Evolutionary conservation across 2,888 invertebrate genomes (phyloP), one percentile per base, ranked within the genome.

Genomic region (Cecidostiba fungosa): DNA sequence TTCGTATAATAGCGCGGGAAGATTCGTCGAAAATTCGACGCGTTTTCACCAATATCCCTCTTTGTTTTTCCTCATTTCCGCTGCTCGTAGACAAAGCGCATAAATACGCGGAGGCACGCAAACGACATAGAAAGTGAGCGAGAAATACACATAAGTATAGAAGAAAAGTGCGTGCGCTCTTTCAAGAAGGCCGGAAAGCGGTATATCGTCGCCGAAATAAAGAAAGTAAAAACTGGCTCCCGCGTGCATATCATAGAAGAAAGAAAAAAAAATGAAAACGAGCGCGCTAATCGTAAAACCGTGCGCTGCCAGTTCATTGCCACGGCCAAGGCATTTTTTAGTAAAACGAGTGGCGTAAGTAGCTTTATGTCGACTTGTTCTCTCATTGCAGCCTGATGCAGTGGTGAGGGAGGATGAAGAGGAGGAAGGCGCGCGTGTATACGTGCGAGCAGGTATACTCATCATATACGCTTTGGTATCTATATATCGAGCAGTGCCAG

Each of bases 1-100:
- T 32, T 32, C 32, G 4, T 4, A 39, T 50, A 14, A n/a, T n/a
- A n/a, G 32, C 66, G 32, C 32, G 69, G 32, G 36, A 69, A 69
- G 29, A 69, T 69, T 32, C 69, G 14, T 32, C 1, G 69, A 69
- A 69, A 69, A 69, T 69, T 54, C 54, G 32, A 16, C 29, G 29
- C 36, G 69, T 69, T 69, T 69, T 69, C 69, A 29, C 69, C 69
- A 6, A 69, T 69, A 32, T 36, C 16, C 69, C 16, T 69, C 29
- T 12, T 26, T 69, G 29, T 69, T 69, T 69, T 69, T 69, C 69
- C 10, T 66, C 69, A 39, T 70, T 70, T 70, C 70, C 70, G 36
- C 32, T 32, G 32, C 70, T 16, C 26, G 0, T 29, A 19, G n/a
- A n/a, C n/a, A n/a, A n/a, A n/a, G n/a, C n/a, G n/a, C 14, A 32